Base-by-base conservation (phyloP, 2,888 invertebrate species). In the Notodonta dromedarius region DNA sequence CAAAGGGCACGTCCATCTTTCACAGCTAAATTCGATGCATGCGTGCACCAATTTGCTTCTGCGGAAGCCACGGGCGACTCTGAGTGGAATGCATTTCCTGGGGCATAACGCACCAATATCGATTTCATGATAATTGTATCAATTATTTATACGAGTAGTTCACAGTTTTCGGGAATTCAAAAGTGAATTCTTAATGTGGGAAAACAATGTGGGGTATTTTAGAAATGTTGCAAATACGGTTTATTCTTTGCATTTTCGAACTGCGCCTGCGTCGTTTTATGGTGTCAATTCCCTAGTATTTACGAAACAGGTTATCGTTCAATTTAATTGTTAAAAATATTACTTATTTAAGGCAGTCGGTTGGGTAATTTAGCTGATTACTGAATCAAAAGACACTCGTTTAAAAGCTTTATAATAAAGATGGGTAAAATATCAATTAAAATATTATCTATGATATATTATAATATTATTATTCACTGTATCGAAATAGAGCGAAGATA, bases 31-130 rank as follows among this genome's bases (percentile, higher is more conserved):
- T 70, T 69, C 63, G 60, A 62, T 71, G 80, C 84, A 86, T 87
- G 85, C 86, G 86, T 86, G 88, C 66, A 65, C 68, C 69, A 62
- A 69, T 65, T 59, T 70, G 85, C 90, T 89, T 82, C 91, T 86
- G 77, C 76, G 78, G 89, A 85, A 89, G 90, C 89, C 88, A 82
- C 76, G 68, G 87, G 88, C 85, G 60, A 73, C 57, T 60, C 69
- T 73, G 72, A 74, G 13, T 56, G 12, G 16, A 5, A 6, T 44
- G 24, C 44, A 16, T 56, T 35, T 16, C 11, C 50, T 67, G 67
- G 14, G 60, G 32, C 58, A 58, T 50, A 59, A 50, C 24, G 42
- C 56, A 63, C 51, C 24, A 42, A 63, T 44, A 60, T 56, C 58
- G 57, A 65, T 66, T 69, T 69, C 56, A 57, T 64, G 59, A 7